Evolutionary conservation across 2,113 vertebrate species (phyloP).

Genomic region (Aspidoscelis tigris): DNA sequence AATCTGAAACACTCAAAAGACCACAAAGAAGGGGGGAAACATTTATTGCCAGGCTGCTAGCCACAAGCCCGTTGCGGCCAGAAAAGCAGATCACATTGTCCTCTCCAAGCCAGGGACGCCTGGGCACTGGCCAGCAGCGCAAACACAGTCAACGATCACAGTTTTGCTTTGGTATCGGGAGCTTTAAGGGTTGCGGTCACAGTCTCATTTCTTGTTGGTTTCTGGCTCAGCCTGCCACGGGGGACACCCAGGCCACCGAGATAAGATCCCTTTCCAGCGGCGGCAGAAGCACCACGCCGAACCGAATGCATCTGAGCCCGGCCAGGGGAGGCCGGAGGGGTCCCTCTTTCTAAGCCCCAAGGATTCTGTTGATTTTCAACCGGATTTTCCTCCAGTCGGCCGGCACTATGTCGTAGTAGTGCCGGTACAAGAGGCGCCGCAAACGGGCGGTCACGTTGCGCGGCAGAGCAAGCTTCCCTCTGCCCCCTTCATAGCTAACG

Average conservation of each 20-base stretch:
- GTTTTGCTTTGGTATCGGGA: background rate
- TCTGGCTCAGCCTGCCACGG: fast-evolving
- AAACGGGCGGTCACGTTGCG: background rate
- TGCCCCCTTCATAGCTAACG: background rate
- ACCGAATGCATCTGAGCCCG: fast-evolving
- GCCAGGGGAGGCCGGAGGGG: background rate
- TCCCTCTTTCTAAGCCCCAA: background rate
- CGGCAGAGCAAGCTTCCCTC: background rate
- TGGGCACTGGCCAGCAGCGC: background rate
- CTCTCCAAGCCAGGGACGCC: background rate
- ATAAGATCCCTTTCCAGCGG: background rate
- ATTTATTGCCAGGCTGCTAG: conserved; percentile 4
- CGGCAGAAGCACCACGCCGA: background rate
- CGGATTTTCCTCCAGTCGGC: conserved; percentile 13
- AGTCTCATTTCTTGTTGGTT: background rate
- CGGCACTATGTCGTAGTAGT: background rate
- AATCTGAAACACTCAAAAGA: background rate
- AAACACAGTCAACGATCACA: background rate
- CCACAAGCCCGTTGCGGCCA: background rate
- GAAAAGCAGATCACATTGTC: background rate
- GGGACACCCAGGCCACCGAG: background rate
- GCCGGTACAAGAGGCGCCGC: background rate
- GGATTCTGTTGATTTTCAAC: conserved; percentile 30
- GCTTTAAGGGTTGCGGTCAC: fast-evolving
- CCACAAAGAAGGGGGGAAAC: conserved; percentile 5